phyloP scores from a whole-genome alignment of 2,888 invertebrate species.

The Orthosia gothica region DNA sequence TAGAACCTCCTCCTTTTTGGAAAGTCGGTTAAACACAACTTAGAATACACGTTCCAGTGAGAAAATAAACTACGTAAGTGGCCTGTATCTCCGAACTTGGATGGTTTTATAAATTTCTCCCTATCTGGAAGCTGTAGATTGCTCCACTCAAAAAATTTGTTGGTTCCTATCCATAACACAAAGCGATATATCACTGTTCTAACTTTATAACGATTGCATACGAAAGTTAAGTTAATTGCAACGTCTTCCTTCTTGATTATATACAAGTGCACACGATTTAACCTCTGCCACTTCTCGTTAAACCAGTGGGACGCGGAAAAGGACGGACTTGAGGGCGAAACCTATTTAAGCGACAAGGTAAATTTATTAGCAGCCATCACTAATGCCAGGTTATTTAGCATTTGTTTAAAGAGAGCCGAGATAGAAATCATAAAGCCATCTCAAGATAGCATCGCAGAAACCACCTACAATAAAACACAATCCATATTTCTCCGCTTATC shows the following conservation, averaged over 20 bases:
- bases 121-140: slow-evolving; percentile 6
- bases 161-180: slow-evolving; percentile 27
- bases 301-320: slow-evolving; percentile 55
- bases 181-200: slow-evolving; percentile 44
- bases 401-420: slow-evolving; percentile 11
- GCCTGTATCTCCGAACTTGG: not conserved
- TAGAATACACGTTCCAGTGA: not conserved
- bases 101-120: slow-evolving; percentile 30
- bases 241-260: slow-evolving; percentile 55
- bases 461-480: slow-evolving; percentile 26
- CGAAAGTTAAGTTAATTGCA: slow-evolving; percentile 57
- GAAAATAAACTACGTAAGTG: slow-evolving; percentile 19
- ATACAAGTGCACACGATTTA: slow-evolving; percentile 64
- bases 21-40: not conserved
- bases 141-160: slow-evolving; percentile 25
- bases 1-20: too few species aligned
- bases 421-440: slow-evolving; percentile 34
- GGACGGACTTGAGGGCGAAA: slow-evolving; percentile 41
- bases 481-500: slow-evolving; percentile 47
- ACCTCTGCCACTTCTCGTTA: slow-evolving; percentile 65
- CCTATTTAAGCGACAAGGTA: slow-evolving; percentile 52
- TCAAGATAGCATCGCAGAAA: slow-evolving; percentile 38
- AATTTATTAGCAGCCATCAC: slow-evolving; percentile 54
- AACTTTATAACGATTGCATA: slow-evolving; percentile 50
- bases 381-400: slow-evolving; percentile 20